These are phyloP conservation scores for Scaptomyza parva DNA, from an alignment of 2,888 invertebrate genomes.

Conservation along the genomic window DNA sequence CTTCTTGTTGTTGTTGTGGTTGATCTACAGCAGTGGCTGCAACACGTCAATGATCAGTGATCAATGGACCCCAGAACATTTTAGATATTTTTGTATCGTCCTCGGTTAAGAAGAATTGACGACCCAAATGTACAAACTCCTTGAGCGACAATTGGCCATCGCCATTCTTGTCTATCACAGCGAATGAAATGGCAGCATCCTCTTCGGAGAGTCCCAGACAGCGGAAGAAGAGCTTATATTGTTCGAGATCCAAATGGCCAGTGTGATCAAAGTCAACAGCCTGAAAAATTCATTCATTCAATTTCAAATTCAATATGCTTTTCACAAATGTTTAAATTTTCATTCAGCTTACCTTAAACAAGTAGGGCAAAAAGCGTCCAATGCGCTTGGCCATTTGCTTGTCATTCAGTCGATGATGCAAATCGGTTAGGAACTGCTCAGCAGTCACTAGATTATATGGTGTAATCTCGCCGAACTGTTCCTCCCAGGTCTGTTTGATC, in stretches of 20 bases:
- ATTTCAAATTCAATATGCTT: neutral
- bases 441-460: conserved; percentile 93
- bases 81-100: conserved; percentile 91
- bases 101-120: conserved; percentile 92
- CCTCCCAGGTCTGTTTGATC: conserved; percentile 92
- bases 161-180: conserved; percentile 91
- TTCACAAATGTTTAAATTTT: too few relatives aligned
- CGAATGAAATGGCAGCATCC: conserved; percentile 91
- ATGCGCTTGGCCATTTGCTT: conserved; percentile 90
- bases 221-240: conserved; percentile 93
- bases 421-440: conserved; percentile 92
- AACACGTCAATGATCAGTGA: conserved; percentile 86
- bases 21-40: conserved; percentile 75
- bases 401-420: conserved; percentile 93
- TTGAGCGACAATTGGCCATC: conserved; percentile 91
- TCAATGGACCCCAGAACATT: conserved; percentile 94
- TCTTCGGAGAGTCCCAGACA: conserved; percentile 91
- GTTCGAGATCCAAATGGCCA: conserved; percentile 91
- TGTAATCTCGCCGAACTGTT: conserved; percentile 92
- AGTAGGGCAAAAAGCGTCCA: conserved; percentile 91
- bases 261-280: conserved; percentile 93
- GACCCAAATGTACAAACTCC: conserved; percentile 92
- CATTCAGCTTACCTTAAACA: conserved; percentile 89
- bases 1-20: conserved; percentile 10
- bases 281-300: conserved; percentile 84